phyloP scores from a whole-genome alignment of 1,140 invertebrate genomes.

The Alviniconcha marisindica region DNA sequence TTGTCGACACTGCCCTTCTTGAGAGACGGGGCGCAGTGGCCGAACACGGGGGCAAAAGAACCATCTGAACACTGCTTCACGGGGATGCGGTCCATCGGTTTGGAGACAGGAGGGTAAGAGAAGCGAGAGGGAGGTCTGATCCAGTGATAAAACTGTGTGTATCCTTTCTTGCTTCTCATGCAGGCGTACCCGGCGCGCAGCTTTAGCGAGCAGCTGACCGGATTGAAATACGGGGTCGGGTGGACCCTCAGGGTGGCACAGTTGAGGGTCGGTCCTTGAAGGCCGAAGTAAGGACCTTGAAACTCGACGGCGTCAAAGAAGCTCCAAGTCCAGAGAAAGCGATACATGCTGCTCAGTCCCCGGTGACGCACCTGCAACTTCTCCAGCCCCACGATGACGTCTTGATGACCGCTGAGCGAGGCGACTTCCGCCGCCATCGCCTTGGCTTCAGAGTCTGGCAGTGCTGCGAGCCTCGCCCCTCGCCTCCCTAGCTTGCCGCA shows the following conservation, averaged over 20 bases:
- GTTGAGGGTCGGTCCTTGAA: neutral
- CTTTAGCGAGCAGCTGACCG: neutral
- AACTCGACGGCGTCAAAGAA: neutral
- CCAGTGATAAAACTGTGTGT: no score
- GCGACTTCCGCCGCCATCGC: neutral
- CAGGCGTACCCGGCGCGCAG: neutral
- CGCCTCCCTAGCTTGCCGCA: neutral
- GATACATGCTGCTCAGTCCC: neutral
- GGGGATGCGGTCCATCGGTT: neutral
- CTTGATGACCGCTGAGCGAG: neutral
- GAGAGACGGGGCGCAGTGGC: no score
- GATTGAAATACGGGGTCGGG: neutral
- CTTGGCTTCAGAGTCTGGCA: neutral
- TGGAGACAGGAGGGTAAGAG: neutral
- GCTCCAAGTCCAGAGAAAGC: neutral
- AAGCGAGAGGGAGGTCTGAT: neutral
- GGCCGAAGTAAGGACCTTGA: neutral
- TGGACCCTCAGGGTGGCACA: neutral
- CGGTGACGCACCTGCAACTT: neutral
- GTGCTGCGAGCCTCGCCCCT: neutral
- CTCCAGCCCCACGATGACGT: neutral
- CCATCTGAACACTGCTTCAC: neutral
- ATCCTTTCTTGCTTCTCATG: neutral
- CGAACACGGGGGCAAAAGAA: neutral
- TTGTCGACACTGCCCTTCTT: no score